Percentiles rank a stretch among this genome's conserved stretches.
Evolutionary conservation across 2,888 invertebrate species (phyloP).

Genomic region (Thera britannica): DNA sequence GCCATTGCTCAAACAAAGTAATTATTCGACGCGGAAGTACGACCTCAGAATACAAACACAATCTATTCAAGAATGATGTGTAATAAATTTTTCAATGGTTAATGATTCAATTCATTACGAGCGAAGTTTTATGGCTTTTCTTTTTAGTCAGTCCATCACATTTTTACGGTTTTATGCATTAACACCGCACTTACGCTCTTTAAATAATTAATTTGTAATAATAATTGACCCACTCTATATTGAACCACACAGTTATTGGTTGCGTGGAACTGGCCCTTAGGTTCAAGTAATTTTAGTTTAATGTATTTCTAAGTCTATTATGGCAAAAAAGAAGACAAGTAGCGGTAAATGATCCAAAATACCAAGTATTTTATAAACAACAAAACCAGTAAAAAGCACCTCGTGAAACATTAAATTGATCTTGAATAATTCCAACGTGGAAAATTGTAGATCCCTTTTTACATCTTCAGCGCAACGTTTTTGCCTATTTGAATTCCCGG

Average conservation of each 20-base stretch:
- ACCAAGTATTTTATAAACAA: neutral
- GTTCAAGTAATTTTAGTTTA: too few species aligned
- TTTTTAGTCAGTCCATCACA: slow-evolving; percentile 40
- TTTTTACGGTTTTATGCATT: slow-evolving; percentile 42
- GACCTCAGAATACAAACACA: slow-evolving; percentile 25
- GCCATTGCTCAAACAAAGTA: slow-evolving; percentile 26
- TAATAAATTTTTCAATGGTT: slow-evolving; percentile 34
- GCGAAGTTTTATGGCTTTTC: slow-evolving; percentile 39
- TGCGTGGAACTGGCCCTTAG: too few species aligned
- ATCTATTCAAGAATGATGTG: slow-evolving; percentile 30
- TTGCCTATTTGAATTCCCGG: slow-evolving; percentile 75
- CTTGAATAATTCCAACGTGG: slow-evolving; percentile 66
- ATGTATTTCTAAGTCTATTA: neutral
- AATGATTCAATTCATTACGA: slow-evolving; percentile 39
- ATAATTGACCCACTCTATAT: slow-evolving; percentile 32
- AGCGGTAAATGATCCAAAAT: neutral
- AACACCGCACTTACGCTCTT: slow-evolving; percentile 40
- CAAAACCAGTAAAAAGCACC: slow-evolving; percentile 49
- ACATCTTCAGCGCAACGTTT: slow-evolving; percentile 71
- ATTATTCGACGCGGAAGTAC: slow-evolving; percentile 29
- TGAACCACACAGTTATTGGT: slow-evolving; percentile 17
- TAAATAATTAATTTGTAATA: slow-evolving; percentile 41
- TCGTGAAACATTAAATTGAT: slow-evolving; percentile 71
- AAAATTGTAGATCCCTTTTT: slow-evolving; percentile 73
- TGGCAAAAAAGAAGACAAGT: neutral